Evolutionary conservation across 2,888 invertebrate species (phyloP).

Genomic region (Argynnis bischoffii): DNA sequence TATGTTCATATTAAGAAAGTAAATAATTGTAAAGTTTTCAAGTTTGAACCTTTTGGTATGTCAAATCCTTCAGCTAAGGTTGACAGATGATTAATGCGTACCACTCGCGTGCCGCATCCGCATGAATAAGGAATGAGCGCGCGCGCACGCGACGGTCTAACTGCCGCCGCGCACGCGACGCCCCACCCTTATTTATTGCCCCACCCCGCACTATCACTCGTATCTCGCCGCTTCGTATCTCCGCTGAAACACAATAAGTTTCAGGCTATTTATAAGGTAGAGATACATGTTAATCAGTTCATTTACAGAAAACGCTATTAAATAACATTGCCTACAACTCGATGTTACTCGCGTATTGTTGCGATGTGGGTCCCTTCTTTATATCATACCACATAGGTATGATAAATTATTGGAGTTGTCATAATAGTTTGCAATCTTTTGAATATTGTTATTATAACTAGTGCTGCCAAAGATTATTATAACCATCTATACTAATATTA

Average conservation of each 20-base stretch:
- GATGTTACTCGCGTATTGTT: too few species aligned
- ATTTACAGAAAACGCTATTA: not conserved
- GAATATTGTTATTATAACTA: too few species aligned
- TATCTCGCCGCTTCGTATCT: slow-evolving; percentile 64
- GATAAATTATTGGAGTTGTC: too few species aligned
- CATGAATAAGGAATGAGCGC: slow-evolving; percentile 81
- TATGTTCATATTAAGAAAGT: too few species aligned
- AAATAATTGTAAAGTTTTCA: slow-evolving; percentile 1
- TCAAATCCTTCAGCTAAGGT: slow-evolving; percentile 33
- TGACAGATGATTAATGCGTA: slow-evolving; percentile 45
- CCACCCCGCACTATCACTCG: slow-evolving; percentile 49
- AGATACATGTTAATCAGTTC: slow-evolving; percentile 15
- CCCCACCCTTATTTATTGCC: slow-evolving; percentile 50
- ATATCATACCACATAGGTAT: too few species aligned
- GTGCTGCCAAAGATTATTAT: too few species aligned
- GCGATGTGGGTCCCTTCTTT: too few species aligned
- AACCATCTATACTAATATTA: too few species aligned
- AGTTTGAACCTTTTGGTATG: slow-evolving; percentile 24
- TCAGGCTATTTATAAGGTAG: slow-evolving; percentile 17
- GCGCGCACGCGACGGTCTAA: slow-evolving; percentile 76
- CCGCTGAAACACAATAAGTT: slow-evolving; percentile 30
- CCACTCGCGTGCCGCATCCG: slow-evolving; percentile 64
- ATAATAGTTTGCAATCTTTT: too few species aligned
- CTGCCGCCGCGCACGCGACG: slow-evolving; percentile 65
- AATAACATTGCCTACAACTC: not conserved